Evolutionary conservation across 2,888 invertebrate genomes (phyloP), one percentile per base, ranked within the genome.

Genomic region (Chloromyia formosa): DNA sequence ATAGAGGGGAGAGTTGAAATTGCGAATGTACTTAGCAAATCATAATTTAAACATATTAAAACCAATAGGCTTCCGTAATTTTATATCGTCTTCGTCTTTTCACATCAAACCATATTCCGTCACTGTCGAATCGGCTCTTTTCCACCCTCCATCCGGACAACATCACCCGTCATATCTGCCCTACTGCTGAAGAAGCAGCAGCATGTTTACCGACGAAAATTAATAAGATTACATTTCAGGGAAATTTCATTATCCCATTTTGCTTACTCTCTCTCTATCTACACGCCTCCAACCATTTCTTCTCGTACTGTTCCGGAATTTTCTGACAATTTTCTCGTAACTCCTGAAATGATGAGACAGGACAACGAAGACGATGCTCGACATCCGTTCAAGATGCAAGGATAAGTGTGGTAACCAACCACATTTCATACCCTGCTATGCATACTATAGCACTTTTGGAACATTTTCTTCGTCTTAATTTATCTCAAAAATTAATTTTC

Each of bases 161-260:
- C 16, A n/a, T n/a, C 49, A 49, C 12, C 49, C 49, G 16, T 12
- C 16, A n/a, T 49, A 3, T 7, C 49, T n/a, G 12, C 12, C 49
- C 3, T n/a, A 35, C 27, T 35, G 2, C 27, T 4, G 27, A 1
- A 3, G 49, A 7, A 49, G 49, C 27, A 35, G 27, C 2, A 49
- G 12, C 16, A 49, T 49, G 49, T 64, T 64, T 64, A 64, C 62
- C 16, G 42, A 64, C 62, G 62, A 64, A 64, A 64, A 64, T 64
- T 64, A 64, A 64, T 64, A 64, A 64, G 62, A 64, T 64, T 64
- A 64, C 62, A 64, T 64, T 64, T 64, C 62, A 64, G 0, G 62
- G 40, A 64, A 64, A 64, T 64, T 64, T 64, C 62, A 64, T 64
- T 64, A 64, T 64, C 62, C 42, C 62, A 64, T 64, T 64, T 64